A percentile compares a stretch with the other conserved stretches of the same genome.
These are phyloP conservation scores for Ictalurus furcatus DNA, from an alignment of 2,113 vertebrate species.

Conservation along the genomic window DNA sequence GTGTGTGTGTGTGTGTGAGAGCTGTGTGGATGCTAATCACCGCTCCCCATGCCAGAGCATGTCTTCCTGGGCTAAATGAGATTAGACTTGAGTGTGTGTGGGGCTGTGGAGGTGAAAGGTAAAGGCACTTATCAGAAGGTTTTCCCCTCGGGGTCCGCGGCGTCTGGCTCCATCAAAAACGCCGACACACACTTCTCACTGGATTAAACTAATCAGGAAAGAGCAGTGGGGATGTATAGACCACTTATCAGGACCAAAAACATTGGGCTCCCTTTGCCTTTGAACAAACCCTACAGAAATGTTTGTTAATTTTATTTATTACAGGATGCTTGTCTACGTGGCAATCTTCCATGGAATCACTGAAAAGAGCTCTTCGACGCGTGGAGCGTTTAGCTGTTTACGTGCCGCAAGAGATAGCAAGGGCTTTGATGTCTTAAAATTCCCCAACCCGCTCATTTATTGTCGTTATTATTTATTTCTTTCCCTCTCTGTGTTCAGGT, in stretches of 20 bases:
- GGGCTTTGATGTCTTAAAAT: constrained; percentile 76
- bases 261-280: constrained; percentile 76
- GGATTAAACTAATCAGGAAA: constrained; percentile 84
- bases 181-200: constrained; percentile 76
- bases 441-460: constrained; percentile 58
- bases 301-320: constrained; percentile 84
- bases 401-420: constrained; percentile 70
- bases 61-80: constrained; percentile 76
- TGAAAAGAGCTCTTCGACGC: constrained; percentile 71
- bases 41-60: constrained; percentile 71
- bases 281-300: constrained; percentile 84
- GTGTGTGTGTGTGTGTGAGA: constrained; percentile 35
- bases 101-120: constrained; percentile 83
- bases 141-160: constrained; percentile 70
- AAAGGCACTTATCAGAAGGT: constrained; percentile 81
- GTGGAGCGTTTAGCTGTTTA: constrained; percentile 73
- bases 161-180: constrained; percentile 80
- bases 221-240: constrained; percentile 75
- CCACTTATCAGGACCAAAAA: constrained; percentile 78
- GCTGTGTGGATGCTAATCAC: constrained; percentile 74
- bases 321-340: constrained; percentile 77
- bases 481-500: constrained; percentile 59
- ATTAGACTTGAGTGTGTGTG: constrained; percentile 73
- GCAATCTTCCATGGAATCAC: constrained; percentile 82
- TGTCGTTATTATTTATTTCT: constrained; percentile 69